Conservation (phyloP, 1,140 invertebrate genomes). For the Pachypsylla venusta region DNA sequence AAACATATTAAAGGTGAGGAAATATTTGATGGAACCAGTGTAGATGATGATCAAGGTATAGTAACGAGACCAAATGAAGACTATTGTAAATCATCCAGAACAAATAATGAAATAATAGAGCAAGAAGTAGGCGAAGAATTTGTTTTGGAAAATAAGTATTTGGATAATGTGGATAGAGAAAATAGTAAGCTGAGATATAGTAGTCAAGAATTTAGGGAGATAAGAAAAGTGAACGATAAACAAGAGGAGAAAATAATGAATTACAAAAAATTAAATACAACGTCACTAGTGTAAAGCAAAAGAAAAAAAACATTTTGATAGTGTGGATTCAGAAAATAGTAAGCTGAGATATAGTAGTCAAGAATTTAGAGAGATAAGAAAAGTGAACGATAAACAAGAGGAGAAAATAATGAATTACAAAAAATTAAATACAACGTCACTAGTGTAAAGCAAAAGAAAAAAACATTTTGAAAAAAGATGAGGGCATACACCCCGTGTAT, state of each 20-base stretch:
- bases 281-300: not conserved
- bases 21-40: too few relatives aligned
- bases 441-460: not conserved
- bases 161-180: not conserved
- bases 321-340: not conserved
- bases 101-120: too few relatives aligned
- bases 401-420: not conserved
- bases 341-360: not conserved
- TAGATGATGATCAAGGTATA: too few relatives aligned
- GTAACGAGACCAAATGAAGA: too few relatives aligned
- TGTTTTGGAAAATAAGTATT: not conserved
- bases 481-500: too few relatives aligned
- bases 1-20: too few relatives aligned
- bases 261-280: not conserved
- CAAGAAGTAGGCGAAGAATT: not conserved
- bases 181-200: not conserved
- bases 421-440: not conserved
- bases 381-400: not conserved
- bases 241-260: not conserved
- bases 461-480: too few relatives aligned
- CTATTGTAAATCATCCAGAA: too few relatives aligned
- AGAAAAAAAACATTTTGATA: not conserved
- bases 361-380: not conserved
- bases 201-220: conserved; percentile 2
- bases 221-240: not conserved